phyloP scores from a whole-genome alignment of 2,797 vertebrate species.

The Oceanodroma leucorhoa region DNA sequence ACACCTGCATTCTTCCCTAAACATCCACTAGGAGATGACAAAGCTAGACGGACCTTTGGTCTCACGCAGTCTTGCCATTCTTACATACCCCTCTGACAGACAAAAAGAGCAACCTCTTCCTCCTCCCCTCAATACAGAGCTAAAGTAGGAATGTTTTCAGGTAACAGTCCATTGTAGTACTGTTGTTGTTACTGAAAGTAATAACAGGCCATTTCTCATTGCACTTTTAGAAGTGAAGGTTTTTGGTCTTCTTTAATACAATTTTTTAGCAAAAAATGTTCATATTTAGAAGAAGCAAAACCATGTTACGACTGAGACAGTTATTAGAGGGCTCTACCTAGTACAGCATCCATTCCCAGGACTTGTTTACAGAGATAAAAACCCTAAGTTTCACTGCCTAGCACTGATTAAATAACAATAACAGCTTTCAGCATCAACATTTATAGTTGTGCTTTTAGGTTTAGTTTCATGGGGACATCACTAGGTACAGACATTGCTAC shows the following conservation, averaged over 20 bases:
- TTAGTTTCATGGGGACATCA: background rate
- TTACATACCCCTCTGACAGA: background rate
- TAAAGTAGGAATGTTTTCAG: background rate
- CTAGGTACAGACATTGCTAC: background rate
- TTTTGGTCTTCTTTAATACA: background rate
- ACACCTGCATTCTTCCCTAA: background rate
- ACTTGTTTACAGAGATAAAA: background rate
- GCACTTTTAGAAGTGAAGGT: background rate
- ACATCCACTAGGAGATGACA: background rate
- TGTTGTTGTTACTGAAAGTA: background rate
- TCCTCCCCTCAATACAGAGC: background rate
- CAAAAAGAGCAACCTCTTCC: background rate
- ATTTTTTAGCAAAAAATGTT: background rate
- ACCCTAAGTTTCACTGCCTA: background rate
- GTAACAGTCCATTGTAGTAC: background rate
- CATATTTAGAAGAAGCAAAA: background rate
- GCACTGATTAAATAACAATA: background rate
- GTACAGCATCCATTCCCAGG: background rate
- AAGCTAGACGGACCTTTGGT: background rate
- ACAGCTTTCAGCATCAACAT: background rate
- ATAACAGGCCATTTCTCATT: background rate
- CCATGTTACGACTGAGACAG: background rate
- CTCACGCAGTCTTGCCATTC: background rate
- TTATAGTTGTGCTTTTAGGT: background rate
- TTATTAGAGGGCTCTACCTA: background rate